phyloP scores from a whole-genome alignment of 2,888 invertebrate species.

The Drosophila suboccidentalis region DNA sequence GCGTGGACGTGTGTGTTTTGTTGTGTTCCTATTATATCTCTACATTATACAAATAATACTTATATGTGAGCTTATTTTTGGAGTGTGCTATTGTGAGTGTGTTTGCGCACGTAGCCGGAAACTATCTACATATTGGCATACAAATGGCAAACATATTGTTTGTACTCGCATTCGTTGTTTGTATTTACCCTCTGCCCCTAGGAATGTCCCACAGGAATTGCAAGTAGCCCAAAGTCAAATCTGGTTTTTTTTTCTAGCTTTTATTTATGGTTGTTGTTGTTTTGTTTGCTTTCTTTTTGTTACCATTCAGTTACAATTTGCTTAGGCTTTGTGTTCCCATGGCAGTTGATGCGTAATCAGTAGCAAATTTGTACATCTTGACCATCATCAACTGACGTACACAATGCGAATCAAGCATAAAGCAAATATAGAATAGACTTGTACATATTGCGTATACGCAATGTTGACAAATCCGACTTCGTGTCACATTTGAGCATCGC shows the following conservation, averaged over 20 bases:
- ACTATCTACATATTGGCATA: slow-evolving; percentile 53
- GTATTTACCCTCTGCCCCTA: slow-evolving; percentile 15
- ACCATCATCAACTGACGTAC: slow-evolving; percentile 49
- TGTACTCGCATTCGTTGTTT: slow-evolving; percentile 16
- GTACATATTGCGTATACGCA: slow-evolving; percentile 51
- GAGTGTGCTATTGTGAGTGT: slow-evolving; percentile 14
- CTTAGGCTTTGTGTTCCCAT: slow-evolving; percentile 42
- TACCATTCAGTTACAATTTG: slow-evolving; percentile 50
- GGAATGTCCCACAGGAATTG: slow-evolving; percentile 54
- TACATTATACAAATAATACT: slow-evolving; percentile 9
- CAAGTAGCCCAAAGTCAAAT: slow-evolving; percentile 48
- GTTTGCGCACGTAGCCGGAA: slow-evolving; percentile 64
- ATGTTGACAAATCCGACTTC: slow-evolving; percentile 73
- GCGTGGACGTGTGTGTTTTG: neutral
- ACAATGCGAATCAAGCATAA: slow-evolving; percentile 47
- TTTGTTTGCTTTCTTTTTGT: slow-evolving; percentile 3
- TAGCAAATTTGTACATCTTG: slow-evolving; percentile 61
- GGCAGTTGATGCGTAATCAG: slow-evolving; percentile 76
- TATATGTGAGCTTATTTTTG: neutral
- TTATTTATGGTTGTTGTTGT: slow-evolving; percentile 1
- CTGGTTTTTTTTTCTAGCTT: slow-evolving; percentile 4
- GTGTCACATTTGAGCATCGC: slow-evolving; percentile 65
- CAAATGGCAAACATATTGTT: slow-evolving; percentile 66
- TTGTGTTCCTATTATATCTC: neutral
- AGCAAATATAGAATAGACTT: slow-evolving; percentile 16